Conservation (phyloP, 2,113 vertebrate genomes). For the Todiramphus saurophagus region DNA sequence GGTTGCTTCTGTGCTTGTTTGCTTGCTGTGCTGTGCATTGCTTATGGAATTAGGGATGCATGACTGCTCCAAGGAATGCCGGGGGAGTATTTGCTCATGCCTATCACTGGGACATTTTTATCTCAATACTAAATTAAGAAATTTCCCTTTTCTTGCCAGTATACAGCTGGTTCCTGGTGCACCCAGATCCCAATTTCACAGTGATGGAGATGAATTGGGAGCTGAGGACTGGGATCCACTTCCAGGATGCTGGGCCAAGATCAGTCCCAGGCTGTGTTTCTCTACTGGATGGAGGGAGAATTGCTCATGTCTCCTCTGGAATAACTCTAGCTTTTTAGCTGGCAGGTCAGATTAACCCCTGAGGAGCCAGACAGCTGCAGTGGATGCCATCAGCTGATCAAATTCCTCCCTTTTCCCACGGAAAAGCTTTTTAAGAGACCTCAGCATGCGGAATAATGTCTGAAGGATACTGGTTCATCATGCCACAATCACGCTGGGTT, state of each 20-base stretch:
- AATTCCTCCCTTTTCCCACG: not conserved
- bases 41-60: not conserved
- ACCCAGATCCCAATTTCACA: not conserved
- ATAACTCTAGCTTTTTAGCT: not conserved
- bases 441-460: fast-evolving
- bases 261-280: not conserved
- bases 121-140: not conserved
- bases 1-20: not conserved
- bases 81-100: not conserved
- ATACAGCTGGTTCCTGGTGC: fast-evolving
- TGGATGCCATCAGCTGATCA: not conserved
- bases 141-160: not conserved
- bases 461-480: not conserved
- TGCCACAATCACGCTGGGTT: fast-evolving
- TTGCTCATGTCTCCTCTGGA: not conserved
- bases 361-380: not conserved
- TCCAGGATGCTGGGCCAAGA: not conserved
- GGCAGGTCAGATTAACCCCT: not conserved
- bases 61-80: not conserved
- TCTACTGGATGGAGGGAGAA: not conserved
- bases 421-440: not conserved
- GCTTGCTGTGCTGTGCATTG: not conserved
- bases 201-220: not conserved
- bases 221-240: not conserved
- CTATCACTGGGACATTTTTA: not conserved